Conservation (phyloP, 2,888 invertebrate genomes). For the Brachypalpus laphriformis region DNA sequence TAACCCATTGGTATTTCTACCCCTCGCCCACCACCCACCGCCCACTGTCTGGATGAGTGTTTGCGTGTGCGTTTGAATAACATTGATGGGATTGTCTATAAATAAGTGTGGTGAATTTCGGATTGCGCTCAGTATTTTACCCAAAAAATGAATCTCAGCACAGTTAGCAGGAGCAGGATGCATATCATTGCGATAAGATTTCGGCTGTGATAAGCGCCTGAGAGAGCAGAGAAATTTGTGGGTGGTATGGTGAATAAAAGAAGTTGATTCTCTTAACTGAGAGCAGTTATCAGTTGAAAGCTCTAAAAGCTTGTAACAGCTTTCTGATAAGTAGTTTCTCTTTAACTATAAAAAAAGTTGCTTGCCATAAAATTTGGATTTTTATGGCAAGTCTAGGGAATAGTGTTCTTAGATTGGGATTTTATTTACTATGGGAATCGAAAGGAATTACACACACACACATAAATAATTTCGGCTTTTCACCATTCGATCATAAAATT, state of each 20-base stretch:
- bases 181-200: constrained; percentile 30
- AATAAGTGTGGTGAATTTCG: constrained; percentile 55
- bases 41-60: constrained; percentile 7
- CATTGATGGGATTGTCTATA: constrained; percentile 47
- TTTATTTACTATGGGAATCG: no score
- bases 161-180: not conserved
- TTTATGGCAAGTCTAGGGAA: not conserved
- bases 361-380: not conserved
- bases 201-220: constrained; percentile 32
- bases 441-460: no score
- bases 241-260: constrained; percentile 41
- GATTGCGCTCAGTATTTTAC: not conserved
- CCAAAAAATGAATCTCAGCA: not conserved
- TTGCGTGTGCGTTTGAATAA: not conserved
- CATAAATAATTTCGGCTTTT: no score
- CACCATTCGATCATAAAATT: no score
- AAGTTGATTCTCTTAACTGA: constrained; percentile 1
- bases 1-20: not conserved
- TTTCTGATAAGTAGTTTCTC: not conserved
- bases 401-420: not conserved
- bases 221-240: constrained; percentile 4
- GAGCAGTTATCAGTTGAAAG: not conserved
- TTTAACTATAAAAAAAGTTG: not conserved
- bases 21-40: not conserved
- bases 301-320: constrained; percentile 18